A percentile compares a stretch with the other conserved stretches of the same genome.
These are phyloP conservation scores for Polymixis flavicincta DNA, from an alignment of 2,888 invertebrate genomes.

Conservation along the genomic window DNA sequence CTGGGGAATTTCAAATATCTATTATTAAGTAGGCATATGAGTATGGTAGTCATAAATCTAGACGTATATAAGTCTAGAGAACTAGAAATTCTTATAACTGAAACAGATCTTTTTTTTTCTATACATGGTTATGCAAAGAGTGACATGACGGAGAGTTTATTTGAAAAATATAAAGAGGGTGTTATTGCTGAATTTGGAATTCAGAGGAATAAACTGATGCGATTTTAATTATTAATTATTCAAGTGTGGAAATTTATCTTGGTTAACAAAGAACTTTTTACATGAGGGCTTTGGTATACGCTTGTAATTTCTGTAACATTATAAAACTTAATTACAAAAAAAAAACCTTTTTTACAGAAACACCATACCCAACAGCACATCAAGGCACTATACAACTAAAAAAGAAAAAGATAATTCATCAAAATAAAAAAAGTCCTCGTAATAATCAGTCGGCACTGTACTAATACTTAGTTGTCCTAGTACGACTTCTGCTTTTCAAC, in stretches of 20 bases:
- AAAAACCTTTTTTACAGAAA: too few species aligned
- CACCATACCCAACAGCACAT: too few species aligned
- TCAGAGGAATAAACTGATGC: conserved; percentile 98
- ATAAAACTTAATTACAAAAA: conserved; percentile 63
- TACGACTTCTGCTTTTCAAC: background rate
- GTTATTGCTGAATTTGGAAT: conserved; percentile 95
- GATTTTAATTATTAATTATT: conserved; percentile 93
- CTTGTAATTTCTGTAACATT: conserved; percentile 92
- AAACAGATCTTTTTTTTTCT: background rate
- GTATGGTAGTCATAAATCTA: background rate
- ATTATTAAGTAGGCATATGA: background rate
- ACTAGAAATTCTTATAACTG: background rate
- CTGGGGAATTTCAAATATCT: conserved; percentile 26
- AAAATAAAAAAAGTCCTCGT: background rate
- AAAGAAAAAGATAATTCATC: background rate
- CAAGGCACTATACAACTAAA: too few species aligned
- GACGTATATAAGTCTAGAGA: background rate
- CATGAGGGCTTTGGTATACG: conserved; percentile 89
- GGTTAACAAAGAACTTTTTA: conserved; percentile 94
- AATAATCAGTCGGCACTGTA: background rate
- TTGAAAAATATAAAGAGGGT: conserved; percentile 67
- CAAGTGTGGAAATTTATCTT: conserved; percentile 93
- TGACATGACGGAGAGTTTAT: conserved; percentile 91
- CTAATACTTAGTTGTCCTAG: too few species aligned
- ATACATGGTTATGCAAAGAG: conserved; percentile 75